Conservation (phyloP, 2,797 vertebrate species). For the Podarcis lilfordi region DNA sequence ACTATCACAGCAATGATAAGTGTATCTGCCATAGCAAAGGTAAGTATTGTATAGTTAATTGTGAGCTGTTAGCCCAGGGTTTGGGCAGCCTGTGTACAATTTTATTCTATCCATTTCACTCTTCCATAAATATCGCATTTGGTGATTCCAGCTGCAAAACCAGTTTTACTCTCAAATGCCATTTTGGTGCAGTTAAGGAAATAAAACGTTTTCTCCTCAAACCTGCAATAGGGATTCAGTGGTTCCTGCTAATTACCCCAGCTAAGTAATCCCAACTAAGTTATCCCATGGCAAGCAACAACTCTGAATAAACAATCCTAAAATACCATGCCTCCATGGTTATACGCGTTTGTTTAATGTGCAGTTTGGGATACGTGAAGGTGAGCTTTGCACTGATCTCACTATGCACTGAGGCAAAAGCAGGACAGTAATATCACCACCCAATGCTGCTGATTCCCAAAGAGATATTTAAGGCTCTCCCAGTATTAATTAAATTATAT, state of each 20-base stretch:
- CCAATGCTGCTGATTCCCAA: not conserved
- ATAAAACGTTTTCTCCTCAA: not conserved
- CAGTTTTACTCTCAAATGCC: too few relatives aligned
- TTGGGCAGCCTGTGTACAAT: too few relatives aligned
- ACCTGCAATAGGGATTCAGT: not conserved
- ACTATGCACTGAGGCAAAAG: not conserved
- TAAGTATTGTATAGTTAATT: too few relatives aligned
- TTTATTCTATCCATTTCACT: too few relatives aligned
- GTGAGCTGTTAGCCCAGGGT: too few relatives aligned
- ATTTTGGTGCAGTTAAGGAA: too few relatives aligned
- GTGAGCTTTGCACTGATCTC: not conserved
- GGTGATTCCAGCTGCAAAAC: too few relatives aligned
- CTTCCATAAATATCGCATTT: too few relatives aligned
- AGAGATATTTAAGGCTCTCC: not conserved
- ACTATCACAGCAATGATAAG: too few relatives aligned
- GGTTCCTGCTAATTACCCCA: not conserved
- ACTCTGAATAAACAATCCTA: not conserved
- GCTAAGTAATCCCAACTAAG: not conserved
- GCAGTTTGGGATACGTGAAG: not conserved
- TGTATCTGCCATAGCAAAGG: too few relatives aligned
- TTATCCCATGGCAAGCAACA: not conserved
- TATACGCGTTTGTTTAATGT: not conserved
- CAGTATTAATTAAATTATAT: too few relatives aligned
- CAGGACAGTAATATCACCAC: not conserved
- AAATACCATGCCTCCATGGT: not conserved